These are phyloP conservation scores for Neocrepidodera transversa DNA, from an alignment of 2,888 invertebrate genomes.

Conservation along the genomic window DNA sequence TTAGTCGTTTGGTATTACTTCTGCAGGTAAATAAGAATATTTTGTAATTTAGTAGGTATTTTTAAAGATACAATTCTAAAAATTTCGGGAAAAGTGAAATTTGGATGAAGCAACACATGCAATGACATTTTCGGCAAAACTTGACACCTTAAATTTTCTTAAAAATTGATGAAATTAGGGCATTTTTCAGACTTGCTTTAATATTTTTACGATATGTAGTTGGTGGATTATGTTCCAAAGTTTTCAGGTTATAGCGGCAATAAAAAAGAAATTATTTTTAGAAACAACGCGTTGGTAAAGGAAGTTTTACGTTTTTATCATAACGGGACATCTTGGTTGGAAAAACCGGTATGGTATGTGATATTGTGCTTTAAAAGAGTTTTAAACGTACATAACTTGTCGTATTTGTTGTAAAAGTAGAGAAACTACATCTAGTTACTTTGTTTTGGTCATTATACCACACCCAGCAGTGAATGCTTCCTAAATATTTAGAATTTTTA, in stretches of 20 bases:
- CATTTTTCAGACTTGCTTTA: not conserved
- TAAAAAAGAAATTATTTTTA: slow-evolving; percentile 36
- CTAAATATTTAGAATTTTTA: too few relatives aligned
- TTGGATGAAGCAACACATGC: slow-evolving; percentile 11
- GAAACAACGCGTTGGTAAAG: slow-evolving; percentile 37
- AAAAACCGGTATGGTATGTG: slow-evolving; percentile 28
- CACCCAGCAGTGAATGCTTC: slow-evolving; percentile 16
- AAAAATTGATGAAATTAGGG: slow-evolving; percentile 10
- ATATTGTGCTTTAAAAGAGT: slow-evolving; percentile 3
- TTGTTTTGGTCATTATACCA: slow-evolving; percentile 11
- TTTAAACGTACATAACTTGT: not conserved
- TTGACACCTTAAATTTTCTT: slow-evolving; percentile 12
- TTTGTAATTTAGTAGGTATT: slow-evolving; percentile 1
- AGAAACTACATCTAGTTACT: slow-evolving; percentile 3
- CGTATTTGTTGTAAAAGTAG: slow-evolving; percentile 4
- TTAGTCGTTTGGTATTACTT: slow-evolving; percentile 8
- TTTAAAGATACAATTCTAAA: not conserved
- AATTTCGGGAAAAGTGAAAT: not conserved
- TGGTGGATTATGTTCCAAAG: not conserved
- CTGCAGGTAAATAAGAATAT: slow-evolving; percentile 14
- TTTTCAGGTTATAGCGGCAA: slow-evolving; percentile 3
- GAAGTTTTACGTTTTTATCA: slow-evolving; percentile 17
- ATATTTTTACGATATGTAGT: not conserved
- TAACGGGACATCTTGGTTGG: slow-evolving; percentile 36
- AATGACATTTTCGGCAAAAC: slow-evolving; percentile 24